phyloP scores from a whole-genome alignment of 2,888 invertebrate species.

The Drosophila kanekoi region DNA sequence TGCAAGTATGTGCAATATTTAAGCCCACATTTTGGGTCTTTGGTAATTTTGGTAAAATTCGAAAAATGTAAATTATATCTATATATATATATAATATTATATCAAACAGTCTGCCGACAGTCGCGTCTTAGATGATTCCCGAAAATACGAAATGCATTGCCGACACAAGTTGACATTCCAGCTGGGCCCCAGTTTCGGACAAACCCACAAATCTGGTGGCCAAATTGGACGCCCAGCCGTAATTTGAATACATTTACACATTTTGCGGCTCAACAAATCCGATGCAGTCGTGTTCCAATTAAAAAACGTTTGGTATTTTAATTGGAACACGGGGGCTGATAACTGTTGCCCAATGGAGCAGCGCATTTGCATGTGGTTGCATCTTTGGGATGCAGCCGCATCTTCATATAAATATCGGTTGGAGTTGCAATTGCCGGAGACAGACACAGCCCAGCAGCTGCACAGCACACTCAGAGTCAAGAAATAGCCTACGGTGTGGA shows the following conservation, averaged over 20 bases:
- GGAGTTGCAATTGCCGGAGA: slow-evolving; percentile 52
- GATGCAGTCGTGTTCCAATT: slow-evolving; percentile 60
- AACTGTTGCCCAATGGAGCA: slow-evolving; percentile 43
- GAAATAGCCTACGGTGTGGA: slow-evolving; percentile 23
- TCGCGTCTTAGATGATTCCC: slow-evolving; percentile 33
- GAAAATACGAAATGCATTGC: slow-evolving; percentile 38
- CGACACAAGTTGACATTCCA: slow-evolving; percentile 19
- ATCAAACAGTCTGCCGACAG: slow-evolving; percentile 6
- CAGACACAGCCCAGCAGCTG: slow-evolving; percentile 59
- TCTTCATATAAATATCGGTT: slow-evolving; percentile 54
- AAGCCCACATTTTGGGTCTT: neutral
- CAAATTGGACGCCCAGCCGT: slow-evolving; percentile 32
- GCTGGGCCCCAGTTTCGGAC: slow-evolving; percentile 8
- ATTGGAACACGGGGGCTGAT: slow-evolving; percentile 54
- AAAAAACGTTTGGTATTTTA: slow-evolving; percentile 62
- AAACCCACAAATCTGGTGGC: slow-evolving; percentile 39
- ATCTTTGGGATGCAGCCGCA: slow-evolving; percentile 19
- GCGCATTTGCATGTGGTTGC: slow-evolving; percentile 40
- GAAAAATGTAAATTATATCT: slow-evolving; percentile 43
- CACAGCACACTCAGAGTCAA: slow-evolving; percentile 51
- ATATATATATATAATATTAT: neutral
- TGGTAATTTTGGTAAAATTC: slow-evolving; percentile 21
- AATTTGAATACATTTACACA: slow-evolving; percentile 72
- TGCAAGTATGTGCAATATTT: neutral
- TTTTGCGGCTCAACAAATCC: slow-evolving; percentile 41